Evolutionary conservation across 2,888 invertebrate genomes (phyloP).

Genomic region (Hypsopygia costalis): DNA sequence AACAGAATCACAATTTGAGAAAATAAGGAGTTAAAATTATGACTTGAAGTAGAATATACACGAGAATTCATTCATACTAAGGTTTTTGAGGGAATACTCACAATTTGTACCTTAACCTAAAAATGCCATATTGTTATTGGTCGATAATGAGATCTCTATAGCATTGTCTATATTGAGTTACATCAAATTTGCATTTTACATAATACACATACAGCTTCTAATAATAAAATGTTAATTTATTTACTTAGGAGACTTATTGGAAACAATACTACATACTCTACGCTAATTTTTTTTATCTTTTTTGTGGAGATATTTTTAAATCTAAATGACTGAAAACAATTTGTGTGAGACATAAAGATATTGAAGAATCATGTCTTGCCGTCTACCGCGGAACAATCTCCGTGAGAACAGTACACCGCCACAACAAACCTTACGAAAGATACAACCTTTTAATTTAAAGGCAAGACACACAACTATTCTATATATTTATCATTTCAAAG

Average conservation of each 20-base stretch:
- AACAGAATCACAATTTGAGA: conserved; percentile 61
- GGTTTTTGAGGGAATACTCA: conserved; percentile 25
- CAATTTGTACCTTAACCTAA: conserved; percentile 66
- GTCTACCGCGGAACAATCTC: conserved; percentile 20
- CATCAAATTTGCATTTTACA: conserved; percentile 57
- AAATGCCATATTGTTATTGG: conserved; percentile 80
- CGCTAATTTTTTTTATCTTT: conserved; percentile 49
- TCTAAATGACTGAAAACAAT: conserved; percentile 44
- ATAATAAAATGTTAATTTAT: conserved; percentile 50
- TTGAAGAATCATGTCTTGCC: conserved; percentile 24
- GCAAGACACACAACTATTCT: conserved; percentile 55
- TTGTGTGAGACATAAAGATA: conserved; percentile 29
- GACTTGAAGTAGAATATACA: conserved; percentile 39
- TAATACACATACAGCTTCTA: conserved; percentile 56
- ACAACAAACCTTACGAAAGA: conserved; percentile 47
- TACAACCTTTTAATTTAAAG: conserved; percentile 55
- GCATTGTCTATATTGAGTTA: conserved; percentile 65
- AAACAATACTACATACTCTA: conserved; percentile 66
- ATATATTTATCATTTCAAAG: conserved; percentile 51
- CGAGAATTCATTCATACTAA: conserved; percentile 35
- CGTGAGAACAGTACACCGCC: conserved; percentile 43
- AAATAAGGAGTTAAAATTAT: conserved; percentile 40
- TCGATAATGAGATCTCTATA: conserved; percentile 79
- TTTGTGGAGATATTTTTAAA: conserved; percentile 43
- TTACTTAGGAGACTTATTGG: conserved; percentile 48